These are phyloP conservation scores for Prolemur simus DNA, from an alignment of 2,113 vertebrate species.

Conservation along the genomic window DNA sequence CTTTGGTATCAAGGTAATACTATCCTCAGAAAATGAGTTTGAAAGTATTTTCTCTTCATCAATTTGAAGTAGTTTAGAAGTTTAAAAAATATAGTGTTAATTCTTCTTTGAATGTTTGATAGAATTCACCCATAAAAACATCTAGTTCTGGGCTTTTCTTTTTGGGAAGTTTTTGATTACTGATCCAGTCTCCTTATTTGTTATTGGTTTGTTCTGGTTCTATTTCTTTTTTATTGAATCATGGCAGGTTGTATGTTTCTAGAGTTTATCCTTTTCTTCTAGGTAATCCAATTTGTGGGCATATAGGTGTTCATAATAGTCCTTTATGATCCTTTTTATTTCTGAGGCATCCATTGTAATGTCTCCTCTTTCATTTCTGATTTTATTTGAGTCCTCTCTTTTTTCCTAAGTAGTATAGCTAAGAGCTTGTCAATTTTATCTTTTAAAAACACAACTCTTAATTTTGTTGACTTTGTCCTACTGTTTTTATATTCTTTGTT, in stretches of 20 bases:
- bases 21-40: neutral
- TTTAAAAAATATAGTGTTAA: neutral
- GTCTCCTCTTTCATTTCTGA: too few species aligned
- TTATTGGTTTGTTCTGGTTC: neutral
- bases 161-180: neutral
- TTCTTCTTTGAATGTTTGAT: neutral
- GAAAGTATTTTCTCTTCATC: neutral
- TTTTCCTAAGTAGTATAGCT: neutral
- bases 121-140: neutral
- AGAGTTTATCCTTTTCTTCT: neutral
- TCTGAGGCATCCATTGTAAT: too few species aligned
- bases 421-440: neutral
- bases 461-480: neutral
- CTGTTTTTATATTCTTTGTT: neutral
- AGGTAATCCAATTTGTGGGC: too few species aligned
- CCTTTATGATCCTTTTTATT: too few species aligned
- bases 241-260: neutral
- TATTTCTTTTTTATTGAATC: neutral
- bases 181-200: neutral
- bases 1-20: neutral
- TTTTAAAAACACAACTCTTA: neutral
- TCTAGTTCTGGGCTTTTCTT: neutral
- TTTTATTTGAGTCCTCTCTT: too few species aligned
- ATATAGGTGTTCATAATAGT: too few species aligned
- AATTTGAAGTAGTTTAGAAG: neutral